Conservation (phyloP, 2,797 vertebrate species). For the Poliocrania exsul region DNA sequence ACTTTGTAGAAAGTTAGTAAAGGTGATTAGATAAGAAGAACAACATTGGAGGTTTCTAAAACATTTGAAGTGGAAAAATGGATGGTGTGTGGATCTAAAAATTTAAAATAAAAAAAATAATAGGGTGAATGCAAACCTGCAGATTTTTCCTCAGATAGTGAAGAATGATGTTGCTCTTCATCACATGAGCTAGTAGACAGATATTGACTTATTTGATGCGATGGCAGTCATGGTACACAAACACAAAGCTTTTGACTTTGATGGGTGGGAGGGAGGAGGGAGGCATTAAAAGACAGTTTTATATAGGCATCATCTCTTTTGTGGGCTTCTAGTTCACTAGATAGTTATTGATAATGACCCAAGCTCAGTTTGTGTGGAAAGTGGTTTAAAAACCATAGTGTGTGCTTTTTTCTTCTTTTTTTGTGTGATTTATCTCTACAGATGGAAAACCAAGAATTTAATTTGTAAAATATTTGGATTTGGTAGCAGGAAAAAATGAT, state of each 20-base stretch:
- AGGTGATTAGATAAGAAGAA: neutral
- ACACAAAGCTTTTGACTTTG: neutral
- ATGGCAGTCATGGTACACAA: neutral
- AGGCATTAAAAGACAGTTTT: neutral
- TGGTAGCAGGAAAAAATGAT: neutral
- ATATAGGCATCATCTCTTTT: neutral
- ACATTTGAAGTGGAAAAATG: neutral
- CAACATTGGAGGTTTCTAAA: neutral
- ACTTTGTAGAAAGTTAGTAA: neutral
- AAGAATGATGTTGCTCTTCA: neutral
- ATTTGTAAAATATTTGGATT: constrained; percentile 7
- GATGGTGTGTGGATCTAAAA: neutral
- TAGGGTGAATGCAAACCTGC: neutral
- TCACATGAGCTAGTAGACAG: neutral
- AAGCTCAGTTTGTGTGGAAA: neutral
- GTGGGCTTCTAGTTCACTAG: neutral
- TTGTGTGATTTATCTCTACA: neutral
- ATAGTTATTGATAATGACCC: neutral
- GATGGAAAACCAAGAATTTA: neutral
- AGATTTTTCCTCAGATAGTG: neutral
- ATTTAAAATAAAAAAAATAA: neutral
- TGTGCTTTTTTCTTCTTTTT: neutral
- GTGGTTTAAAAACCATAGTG: neutral
- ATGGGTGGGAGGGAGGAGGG: neutral
- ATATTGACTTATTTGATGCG: neutral